Evolutionary conservation across 2,888 invertebrate genomes (phyloP).

Genomic region (Galeruca laticollis): DNA sequence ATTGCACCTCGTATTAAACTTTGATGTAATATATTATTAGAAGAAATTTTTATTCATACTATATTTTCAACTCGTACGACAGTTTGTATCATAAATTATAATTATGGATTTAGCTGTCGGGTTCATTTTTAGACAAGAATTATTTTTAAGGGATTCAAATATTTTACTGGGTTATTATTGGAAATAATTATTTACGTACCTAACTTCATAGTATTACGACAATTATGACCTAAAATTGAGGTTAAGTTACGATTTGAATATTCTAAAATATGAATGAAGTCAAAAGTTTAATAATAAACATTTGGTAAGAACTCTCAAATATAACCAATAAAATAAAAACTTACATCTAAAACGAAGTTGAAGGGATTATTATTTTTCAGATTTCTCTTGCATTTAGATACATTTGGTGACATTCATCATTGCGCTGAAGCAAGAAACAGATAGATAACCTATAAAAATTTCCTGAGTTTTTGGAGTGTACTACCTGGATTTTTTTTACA

Average conservation of each 20-base stretch:
- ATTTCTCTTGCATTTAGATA: background rate
- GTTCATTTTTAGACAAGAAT: too few species aligned
- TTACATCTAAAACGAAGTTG: background rate
- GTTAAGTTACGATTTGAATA: conserved; percentile 38
- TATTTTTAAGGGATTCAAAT: background rate
- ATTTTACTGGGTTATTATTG: background rate
- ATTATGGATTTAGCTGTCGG: too few species aligned
- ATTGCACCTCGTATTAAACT: too few species aligned
- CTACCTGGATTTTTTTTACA: conserved; percentile 37
- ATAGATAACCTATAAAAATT: conserved; percentile 47
- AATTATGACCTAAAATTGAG: conserved; percentile 25
- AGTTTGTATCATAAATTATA: too few species aligned
- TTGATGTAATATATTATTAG: too few species aligned
- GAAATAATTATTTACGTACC: conserved; percentile 6
- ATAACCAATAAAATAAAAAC: conserved; percentile 1
- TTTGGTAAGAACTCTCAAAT: conserved; percentile 27
- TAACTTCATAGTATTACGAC: conserved; percentile 31
- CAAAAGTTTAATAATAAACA: conserved; percentile 14
- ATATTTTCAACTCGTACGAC: too few species aligned
- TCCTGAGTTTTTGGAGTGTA: conserved; percentile 40
- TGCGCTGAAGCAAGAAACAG: conserved; percentile 36
- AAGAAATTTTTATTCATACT: too few species aligned
- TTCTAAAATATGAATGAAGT: conserved; percentile 17
- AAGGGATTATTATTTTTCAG: background rate
- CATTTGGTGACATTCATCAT: conserved; percentile 23